Evolutionary conservation across 1,140 invertebrate species (phyloP).

Genomic region (Pristionchus pacificus): DNA sequence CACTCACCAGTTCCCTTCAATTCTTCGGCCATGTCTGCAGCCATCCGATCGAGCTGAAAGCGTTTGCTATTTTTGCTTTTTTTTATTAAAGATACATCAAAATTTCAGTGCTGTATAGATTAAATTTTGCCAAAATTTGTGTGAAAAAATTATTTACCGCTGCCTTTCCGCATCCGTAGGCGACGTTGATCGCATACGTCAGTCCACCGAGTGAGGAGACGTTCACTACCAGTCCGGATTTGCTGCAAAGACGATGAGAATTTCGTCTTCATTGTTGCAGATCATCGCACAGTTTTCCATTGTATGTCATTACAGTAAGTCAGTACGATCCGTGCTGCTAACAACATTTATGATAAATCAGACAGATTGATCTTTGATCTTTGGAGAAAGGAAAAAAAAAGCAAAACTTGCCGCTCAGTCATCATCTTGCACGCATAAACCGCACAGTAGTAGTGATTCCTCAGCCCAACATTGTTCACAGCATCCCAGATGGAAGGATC

Average conservation of each 20-base stretch:
- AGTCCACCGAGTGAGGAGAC: slow-evolving; percentile 61
- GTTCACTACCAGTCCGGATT: slow-evolving; percentile 60
- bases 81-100: too few species aligned
- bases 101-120: too few species aligned
- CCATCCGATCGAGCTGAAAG: neutral
- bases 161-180: slow-evolving; percentile 51
- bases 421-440: neutral
- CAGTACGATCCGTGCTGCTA: too few species aligned
- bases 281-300: too few species aligned
- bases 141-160: neutral
- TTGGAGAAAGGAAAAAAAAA: too few species aligned
- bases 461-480: slow-evolving; percentile 61
- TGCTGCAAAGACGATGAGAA: neutral
- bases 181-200: slow-evolving; percentile 21
- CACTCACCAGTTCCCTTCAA: neutral
- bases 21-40: neutral
- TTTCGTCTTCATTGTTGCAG: too few species aligned
- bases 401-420: neutral
- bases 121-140: too few species aligned
- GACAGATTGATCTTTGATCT: too few species aligned
- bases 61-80: too few species aligned
- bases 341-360: too few species aligned
- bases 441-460: slow-evolving; percentile 31
- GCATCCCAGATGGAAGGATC: slow-evolving; percentile 56
- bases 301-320: too few species aligned